Conservation (phyloP, 2,888 invertebrate genomes). For the Pristionchus mayeri region DNA sequence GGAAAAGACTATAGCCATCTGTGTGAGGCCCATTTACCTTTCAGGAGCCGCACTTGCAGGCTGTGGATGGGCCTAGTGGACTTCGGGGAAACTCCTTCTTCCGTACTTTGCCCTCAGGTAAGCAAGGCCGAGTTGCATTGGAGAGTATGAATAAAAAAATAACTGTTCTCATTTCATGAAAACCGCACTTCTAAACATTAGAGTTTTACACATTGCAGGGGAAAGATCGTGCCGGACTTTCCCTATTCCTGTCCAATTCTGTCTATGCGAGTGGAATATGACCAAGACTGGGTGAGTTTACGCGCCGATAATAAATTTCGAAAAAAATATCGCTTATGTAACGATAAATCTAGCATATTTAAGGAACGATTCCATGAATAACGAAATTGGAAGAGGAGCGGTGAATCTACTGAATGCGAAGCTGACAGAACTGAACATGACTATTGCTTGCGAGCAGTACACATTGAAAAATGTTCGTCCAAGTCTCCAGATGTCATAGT, state of each 20-base stretch:
- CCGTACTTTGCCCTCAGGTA: neutral
- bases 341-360: neutral
- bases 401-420: neutral
- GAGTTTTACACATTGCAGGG: no score
- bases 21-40: neutral
- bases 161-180: no score
- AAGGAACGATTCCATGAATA: neutral
- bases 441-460: neutral
- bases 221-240: constrained; percentile 37
- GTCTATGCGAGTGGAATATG: constrained; percentile 41
- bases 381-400: neutral
- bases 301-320: no score
- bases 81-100: neutral
- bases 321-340: no score
- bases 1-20: no score
- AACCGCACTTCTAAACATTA: no score
- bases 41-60: neutral
- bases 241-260: constrained; percentile 19
- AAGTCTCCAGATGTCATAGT: no score
- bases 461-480: neutral
- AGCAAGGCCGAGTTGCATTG: neutral
- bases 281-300: neutral
- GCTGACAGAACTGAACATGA: neutral
- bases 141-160: no score
- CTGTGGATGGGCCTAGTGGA: neutral